phyloP scores from a whole-genome alignment of 2,113 vertebrate species.

The Cyprinodon variegatus region DNA sequence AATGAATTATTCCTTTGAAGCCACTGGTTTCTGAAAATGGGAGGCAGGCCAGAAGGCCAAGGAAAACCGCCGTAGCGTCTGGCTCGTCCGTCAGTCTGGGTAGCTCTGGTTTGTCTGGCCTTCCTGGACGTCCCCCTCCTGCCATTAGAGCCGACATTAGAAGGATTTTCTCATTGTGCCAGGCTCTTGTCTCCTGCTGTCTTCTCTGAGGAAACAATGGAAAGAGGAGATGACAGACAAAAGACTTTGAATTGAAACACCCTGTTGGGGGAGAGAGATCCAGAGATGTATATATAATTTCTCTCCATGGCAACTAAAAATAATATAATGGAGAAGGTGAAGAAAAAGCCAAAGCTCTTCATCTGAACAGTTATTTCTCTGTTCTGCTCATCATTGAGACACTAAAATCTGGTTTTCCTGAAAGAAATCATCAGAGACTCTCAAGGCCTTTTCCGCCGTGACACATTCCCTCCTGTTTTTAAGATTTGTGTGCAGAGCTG shows the following conservation, averaged over 20 bases:
- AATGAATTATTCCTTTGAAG: conserved; percentile 74
- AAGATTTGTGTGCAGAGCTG: conserved; percentile 21
- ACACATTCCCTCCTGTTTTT: background rate
- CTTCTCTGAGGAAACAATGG: conserved; percentile 38
- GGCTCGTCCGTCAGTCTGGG: conserved; percentile 10
- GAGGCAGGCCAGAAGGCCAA: conserved; percentile 54
- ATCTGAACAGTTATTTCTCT: conserved; percentile 32
- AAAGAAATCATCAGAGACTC: conserved; percentile 11
- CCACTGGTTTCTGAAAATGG: conserved; percentile 59
- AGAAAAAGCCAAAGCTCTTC: conserved; percentile 50
- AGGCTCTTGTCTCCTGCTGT: conserved; percentile 37
- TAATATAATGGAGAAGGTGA: conserved; percentile 54
- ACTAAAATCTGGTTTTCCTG: conserved; percentile 15
- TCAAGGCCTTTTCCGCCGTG: background rate
- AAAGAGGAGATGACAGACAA: conserved; percentile 22
- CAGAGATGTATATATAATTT: conserved; percentile 49
- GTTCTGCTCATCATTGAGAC: conserved; percentile 39
- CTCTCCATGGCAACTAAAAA: conserved; percentile 62
- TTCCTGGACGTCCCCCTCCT: conserved; percentile 20
- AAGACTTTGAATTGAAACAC: conserved; percentile 31
- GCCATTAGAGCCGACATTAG: conserved; percentile 27
- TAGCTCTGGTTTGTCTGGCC: conserved; percentile 46
- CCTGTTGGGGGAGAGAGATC: conserved; percentile 4
- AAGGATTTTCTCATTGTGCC: conserved; percentile 34
- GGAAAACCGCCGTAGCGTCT: conserved; percentile 37